These are phyloP conservation scores for Aspidiotus destructor DNA, from an alignment of 2,888 invertebrate genomes.

Conservation along the genomic window DNA sequence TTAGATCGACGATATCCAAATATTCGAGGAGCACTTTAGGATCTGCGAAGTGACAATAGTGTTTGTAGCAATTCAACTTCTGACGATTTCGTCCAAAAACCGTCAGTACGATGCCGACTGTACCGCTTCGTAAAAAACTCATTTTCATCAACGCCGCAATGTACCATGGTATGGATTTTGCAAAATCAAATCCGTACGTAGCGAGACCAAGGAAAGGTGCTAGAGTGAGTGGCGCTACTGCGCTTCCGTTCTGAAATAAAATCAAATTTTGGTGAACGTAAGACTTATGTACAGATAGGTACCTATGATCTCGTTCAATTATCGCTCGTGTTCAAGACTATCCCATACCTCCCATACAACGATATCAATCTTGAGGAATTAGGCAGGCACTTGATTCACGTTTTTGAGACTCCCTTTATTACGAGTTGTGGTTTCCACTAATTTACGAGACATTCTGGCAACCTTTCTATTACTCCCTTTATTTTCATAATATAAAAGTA, in stretches of 20 bases:
- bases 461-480: too few relatives aligned
- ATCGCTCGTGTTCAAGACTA: too few relatives aligned
- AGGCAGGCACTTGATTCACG: too few relatives aligned
- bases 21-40: slow-evolving; percentile 54
- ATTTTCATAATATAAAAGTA: too few relatives aligned
- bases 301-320: too few relatives aligned
- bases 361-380: too few relatives aligned
- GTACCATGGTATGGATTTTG: slow-evolving; percentile 50
- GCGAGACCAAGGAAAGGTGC: slow-evolving; percentile 59
- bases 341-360: too few relatives aligned
- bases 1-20: slow-evolving; percentile 47
- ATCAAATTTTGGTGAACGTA: background rate
- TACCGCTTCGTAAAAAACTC: slow-evolving; percentile 57
- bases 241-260: slow-evolving; percentile 53
- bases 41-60: slow-evolving; percentile 58
- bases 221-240: slow-evolving; percentile 55
- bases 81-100: slow-evolving; percentile 55
- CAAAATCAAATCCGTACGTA: slow-evolving; percentile 61
- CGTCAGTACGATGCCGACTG: slow-evolving; percentile 53
- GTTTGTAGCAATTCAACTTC: slow-evolving; percentile 49
- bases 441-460: too few relatives aligned
- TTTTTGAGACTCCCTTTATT: too few relatives aligned
- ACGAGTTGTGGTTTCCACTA: too few relatives aligned
- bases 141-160: slow-evolving; percentile 56
- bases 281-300: too few relatives aligned